Conservation (phyloP, 2,797 vertebrate species). For the Cossypha polioptera region DNA sequence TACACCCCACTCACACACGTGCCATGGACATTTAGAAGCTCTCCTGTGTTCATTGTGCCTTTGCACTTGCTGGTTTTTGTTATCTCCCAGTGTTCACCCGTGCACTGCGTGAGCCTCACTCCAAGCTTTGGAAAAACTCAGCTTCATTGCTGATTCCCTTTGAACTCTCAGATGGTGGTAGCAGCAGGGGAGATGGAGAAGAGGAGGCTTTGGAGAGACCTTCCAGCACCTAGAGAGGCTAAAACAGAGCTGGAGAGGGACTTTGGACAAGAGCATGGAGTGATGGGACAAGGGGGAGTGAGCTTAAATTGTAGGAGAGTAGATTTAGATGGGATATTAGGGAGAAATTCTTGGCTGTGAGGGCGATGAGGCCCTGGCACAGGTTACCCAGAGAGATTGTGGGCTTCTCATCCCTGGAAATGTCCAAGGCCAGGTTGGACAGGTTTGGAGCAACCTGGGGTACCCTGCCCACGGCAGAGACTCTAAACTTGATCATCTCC, state of each 20-base stretch:
- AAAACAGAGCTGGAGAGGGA: background rate
- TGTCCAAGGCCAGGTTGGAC: background rate
- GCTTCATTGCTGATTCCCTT: background rate
- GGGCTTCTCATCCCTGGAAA: background rate
- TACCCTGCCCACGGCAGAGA: background rate
- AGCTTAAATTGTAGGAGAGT: background rate
- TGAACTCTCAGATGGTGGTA: background rate
- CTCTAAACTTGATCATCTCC: background rate
- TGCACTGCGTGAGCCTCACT: fast-evolving
- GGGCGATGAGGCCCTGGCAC: background rate
- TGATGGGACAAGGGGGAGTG: background rate
- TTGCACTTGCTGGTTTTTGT: background rate
- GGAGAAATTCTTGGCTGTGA: background rate
- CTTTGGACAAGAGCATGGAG: background rate
- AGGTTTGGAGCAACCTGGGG: fast-evolving
- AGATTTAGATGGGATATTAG: background rate
- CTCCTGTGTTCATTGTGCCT: background rate
- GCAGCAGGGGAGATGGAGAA: background rate
- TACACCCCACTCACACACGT: background rate
- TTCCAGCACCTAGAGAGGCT: background rate
- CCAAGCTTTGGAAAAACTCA: background rate
- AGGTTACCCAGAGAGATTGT: background rate
- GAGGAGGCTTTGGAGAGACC: background rate
- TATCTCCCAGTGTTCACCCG: fast-evolving
- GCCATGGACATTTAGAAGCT: background rate